phyloP scores from a whole-genome alignment of 2,888 invertebrate species.

The Hermaeophaga mercurialis region DNA sequence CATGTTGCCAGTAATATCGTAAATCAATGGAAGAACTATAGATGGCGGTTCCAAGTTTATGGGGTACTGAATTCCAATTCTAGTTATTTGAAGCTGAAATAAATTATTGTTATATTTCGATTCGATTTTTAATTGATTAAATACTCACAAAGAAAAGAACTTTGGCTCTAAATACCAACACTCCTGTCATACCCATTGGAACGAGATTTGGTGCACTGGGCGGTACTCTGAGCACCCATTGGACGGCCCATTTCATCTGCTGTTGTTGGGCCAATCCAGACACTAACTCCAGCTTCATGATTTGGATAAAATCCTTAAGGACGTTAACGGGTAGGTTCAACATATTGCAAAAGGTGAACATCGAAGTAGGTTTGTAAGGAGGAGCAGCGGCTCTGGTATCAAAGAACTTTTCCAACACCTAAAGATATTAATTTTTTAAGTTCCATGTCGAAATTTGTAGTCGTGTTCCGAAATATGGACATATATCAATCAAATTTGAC shows the following conservation, averaged over 20 bases:
- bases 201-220: conserved; percentile 86
- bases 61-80: conserved; percentile 66
- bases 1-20: conserved; percentile 84
- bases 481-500: too few species aligned
- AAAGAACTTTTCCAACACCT: conserved; percentile 92
- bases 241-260: conserved; percentile 84
- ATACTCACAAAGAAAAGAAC: conserved; percentile 88
- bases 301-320: conserved; percentile 89
- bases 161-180: conserved; percentile 83
- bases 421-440: background rate
- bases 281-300: conserved; percentile 72
- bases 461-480: background rate
- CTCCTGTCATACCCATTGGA: conserved; percentile 88
- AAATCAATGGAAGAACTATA: conserved; percentile 85
- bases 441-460: background rate
- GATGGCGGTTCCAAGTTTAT: conserved; percentile 70
- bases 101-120: background rate
- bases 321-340: conserved; percentile 85
- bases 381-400: conserved; percentile 86
- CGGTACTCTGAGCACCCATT: conserved; percentile 91
- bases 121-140: too few species aligned
- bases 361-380: conserved; percentile 88
- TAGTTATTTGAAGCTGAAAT: conserved; percentile 73
- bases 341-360: conserved; percentile 84
- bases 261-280: conserved; percentile 66